These are phyloP conservation scores for Caenorhabditis wallacei DNA, from an alignment of 2,888 invertebrate genomes.

Conservation along the genomic window DNA sequence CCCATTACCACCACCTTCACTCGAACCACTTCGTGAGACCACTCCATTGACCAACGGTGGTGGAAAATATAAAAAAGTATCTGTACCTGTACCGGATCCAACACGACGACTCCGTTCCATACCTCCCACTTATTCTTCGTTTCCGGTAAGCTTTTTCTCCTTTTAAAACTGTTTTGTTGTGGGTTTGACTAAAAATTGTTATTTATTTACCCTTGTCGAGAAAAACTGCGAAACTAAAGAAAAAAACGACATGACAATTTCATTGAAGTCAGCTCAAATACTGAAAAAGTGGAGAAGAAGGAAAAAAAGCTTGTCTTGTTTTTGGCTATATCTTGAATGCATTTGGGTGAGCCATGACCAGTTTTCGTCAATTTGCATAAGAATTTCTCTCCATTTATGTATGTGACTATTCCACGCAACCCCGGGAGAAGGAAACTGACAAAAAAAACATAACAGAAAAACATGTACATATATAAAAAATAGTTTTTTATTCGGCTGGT, in stretches of 20 bases:
- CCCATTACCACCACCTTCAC: slow-evolving; percentile 44
- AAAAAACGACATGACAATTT: slow-evolving; percentile 35
- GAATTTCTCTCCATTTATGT: slow-evolving; percentile 35
- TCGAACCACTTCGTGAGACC: slow-evolving; percentile 66
- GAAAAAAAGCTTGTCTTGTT: slow-evolving; percentile 34
- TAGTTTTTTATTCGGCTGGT: neutral
- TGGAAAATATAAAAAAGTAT: slow-evolving; percentile 49
- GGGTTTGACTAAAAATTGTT: neutral
- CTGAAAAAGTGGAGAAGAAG: slow-evolving; percentile 1
- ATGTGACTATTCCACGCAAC: slow-evolving; percentile 44
- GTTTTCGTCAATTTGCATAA: slow-evolving; percentile 51
- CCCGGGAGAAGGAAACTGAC: neutral
- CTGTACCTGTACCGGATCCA: slow-evolving; percentile 67
- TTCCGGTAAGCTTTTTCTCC: slow-evolving; percentile 49
- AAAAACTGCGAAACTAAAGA: neutral
- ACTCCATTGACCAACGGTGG: slow-evolving; percentile 73
- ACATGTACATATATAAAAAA: slow-evolving; percentile 2
- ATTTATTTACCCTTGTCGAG: slow-evolving; percentile 1
- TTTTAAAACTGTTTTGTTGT: neutral
- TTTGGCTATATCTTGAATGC: slow-evolving; percentile 44
- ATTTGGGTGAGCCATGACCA: slow-evolving; percentile 40
- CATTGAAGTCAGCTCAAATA: slow-evolving; percentile 27
- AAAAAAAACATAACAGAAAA: slow-evolving; percentile 4
- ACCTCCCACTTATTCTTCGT: slow-evolving; percentile 60
- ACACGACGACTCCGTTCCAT: slow-evolving; percentile 47